Evolutionary conservation across 2,113 vertebrate species (phyloP), one percentile per base, ranked within the genome.

Genomic region (Lepidothrix coronata): DNA sequence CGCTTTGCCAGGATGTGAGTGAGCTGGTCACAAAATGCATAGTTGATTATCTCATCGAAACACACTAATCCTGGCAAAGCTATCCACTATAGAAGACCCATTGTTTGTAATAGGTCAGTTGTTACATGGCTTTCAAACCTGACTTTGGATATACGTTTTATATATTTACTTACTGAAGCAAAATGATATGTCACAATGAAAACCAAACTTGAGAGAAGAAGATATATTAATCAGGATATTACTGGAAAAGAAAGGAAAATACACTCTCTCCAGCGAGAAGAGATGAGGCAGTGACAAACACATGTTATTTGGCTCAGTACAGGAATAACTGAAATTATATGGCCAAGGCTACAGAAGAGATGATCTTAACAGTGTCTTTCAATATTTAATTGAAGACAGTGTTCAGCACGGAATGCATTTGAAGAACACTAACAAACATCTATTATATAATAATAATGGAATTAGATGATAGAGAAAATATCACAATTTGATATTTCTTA

Each of bases 61-160:
- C 92, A 92, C 93, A 86, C 96, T 97, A 96, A 97, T 97, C 81
- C 93, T 96, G 85, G 91, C 91, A 96, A 91, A 72, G 89, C 94
- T 62, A 27, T 92, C 77, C 85, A 83, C 84, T 75, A 92, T 41
- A 95, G 96, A 95, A 80, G 84, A 25, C 20, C 68, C 89, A 92
- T 97, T 98, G 95, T 98, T 97, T 95, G 87, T 63, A 79, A 97
- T 96, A 97, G 90, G 92, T 95, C 93, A 95, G 94, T 95, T 83
- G 92, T 97, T 98, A 97, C 95, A 86, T 61, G 82, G 77, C 92
- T 97, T 97, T 96, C 92, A 95, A 92, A 85, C 87, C 94, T 88
- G 96, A 92, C 91, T 95, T 88, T 89, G 89, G 93, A 44, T 92
- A 91, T 68, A 89, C 75, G 14, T 94, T 98, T 97, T 96, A 82